phyloP scores from a whole-genome alignment of 2,797 vertebrate species.

The Cirrhinus molitorella region DNA sequence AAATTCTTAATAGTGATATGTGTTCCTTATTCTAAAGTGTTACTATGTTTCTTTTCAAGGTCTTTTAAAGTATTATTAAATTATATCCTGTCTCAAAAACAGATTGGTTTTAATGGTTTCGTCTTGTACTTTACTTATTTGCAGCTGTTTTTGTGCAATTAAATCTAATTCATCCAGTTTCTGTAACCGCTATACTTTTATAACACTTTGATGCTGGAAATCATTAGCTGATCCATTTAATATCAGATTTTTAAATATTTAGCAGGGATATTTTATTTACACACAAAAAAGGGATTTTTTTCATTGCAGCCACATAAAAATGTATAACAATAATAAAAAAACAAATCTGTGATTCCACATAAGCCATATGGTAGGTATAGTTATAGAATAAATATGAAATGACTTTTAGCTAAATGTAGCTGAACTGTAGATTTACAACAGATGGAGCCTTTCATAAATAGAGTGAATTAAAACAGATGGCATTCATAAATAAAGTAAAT shows the following conservation, averaged over 20 bases:
- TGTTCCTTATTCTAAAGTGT: no score
- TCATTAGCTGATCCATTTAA: no score
- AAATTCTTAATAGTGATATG: no score
- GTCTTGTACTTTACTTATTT: no score
- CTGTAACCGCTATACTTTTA: not conserved
- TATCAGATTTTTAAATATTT: no score
- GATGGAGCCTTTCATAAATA: not conserved
- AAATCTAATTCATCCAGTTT: not conserved
- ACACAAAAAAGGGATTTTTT: no score
- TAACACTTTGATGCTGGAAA: no score
- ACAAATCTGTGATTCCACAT: not conserved
- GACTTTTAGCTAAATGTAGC: not conserved
- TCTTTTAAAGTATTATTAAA: not conserved
- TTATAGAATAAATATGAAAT: not conserved
- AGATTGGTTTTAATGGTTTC: not conserved
- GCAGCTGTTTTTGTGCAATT: no score
- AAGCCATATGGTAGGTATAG: not conserved
- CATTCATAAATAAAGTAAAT: not conserved
- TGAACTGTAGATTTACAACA: not conserved
- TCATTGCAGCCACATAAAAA: not conserved
- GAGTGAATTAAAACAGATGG: not conserved
- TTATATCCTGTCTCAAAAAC: not conserved
- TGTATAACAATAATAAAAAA: not conserved
- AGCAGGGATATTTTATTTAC: no score
- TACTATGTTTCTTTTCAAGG: no score